A percentile compares a stretch with the other conserved stretches of the same genome.
phyloP scores from a whole-genome alignment of 2,888 invertebrate species.

The Xiphydria camelus region DNA sequence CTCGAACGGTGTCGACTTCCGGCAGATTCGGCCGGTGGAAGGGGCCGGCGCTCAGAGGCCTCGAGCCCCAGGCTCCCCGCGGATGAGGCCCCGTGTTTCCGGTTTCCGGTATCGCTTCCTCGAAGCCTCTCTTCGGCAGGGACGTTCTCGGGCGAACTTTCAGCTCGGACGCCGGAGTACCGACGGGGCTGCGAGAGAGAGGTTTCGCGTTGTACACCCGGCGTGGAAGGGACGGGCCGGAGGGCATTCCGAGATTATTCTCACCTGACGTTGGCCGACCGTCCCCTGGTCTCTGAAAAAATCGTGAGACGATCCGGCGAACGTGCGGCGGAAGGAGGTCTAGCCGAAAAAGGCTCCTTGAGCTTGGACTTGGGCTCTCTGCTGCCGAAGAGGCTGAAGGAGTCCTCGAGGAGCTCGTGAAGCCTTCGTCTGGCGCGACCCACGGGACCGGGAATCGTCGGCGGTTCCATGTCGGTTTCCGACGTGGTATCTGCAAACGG shows the following conservation, averaged over 20 bases:
- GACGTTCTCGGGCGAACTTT: constrained; percentile 39
- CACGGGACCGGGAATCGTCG: constrained; percentile 50
- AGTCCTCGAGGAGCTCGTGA: constrained; percentile 78
- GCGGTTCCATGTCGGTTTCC: constrained; percentile 40
- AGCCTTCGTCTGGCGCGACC: constrained; percentile 73
- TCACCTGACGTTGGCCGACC: constrained; percentile 40
- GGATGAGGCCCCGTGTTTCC: constrained; percentile 37
- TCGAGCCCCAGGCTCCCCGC: constrained; percentile 51
- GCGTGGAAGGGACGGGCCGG: too few species aligned
- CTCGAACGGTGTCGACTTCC: constrained; percentile 60
- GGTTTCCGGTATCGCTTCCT: constrained; percentile 38
- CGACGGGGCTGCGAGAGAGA: constrained; percentile 33
- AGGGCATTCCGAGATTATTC: not conserved
- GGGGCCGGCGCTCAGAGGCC: constrained; percentile 70
- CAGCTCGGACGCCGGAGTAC: constrained; percentile 33
- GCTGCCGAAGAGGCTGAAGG: constrained; percentile 75
- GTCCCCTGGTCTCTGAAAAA: constrained; percentile 39
- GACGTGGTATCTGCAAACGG: constrained; percentile 22
- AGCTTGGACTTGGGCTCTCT: constrained; percentile 62
- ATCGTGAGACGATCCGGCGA: constrained; percentile 31
- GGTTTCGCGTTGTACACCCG: too few species aligned
- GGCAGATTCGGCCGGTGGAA: constrained; percentile 63
- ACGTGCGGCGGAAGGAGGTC: constrained; percentile 15
- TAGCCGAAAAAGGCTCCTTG: constrained; percentile 21
- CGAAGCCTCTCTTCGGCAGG: constrained; percentile 28